Base-by-base conservation (phyloP, 2,797 vertebrate species). In the Esox masquinongy region DNA sequence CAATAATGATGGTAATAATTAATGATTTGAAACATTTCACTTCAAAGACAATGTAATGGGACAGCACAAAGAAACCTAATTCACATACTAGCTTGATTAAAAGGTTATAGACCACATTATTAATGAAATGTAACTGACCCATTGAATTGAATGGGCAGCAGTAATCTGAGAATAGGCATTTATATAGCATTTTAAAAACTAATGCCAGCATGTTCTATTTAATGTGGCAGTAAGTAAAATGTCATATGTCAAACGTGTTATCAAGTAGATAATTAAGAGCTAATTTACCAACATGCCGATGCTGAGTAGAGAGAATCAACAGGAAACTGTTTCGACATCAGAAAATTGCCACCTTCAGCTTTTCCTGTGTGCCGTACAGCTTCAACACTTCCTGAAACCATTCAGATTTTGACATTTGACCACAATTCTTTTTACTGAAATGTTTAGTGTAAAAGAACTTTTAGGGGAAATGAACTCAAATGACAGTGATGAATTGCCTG, bases 301-400 rank as follows among this genome's bases (percentile, higher is more conserved):
- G 24, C 49, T 31, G 76, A 49, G 22, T 34, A 79, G 29, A 76
- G 39, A 22, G 64, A 71, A 66, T 17, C 0, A 61, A 77, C 47
- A 11, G 70, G 81, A 84, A 86, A 72, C 53, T 2, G 56, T 93
- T 90, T 87, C 83, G 7, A 89, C 85, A 92, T 66, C 53, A 34
- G 24, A 82, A 74, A 87, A 77, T 88, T 87, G 68, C 86, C 78
- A 79, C 71, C 82, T 88, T 85, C 70, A 82, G 86, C 79, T 88
- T 92, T 86, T 83, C 86, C 77, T 77, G 50, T 72, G 7, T 31
- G 49, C 8, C 74, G 71, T 34, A 29, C 76, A 70, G 73, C 56
- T 12, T 79, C 69, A 53, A 43, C 75, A 90, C 92, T 95, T 95
- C 93, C 93, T 88, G 85, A 88, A 83, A 87, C 3, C 0, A 6